These are phyloP conservation scores for Microcaecilia unicolor DNA, from an alignment of 2,797 vertebrate genomes.

Conservation along the genomic window DNA sequence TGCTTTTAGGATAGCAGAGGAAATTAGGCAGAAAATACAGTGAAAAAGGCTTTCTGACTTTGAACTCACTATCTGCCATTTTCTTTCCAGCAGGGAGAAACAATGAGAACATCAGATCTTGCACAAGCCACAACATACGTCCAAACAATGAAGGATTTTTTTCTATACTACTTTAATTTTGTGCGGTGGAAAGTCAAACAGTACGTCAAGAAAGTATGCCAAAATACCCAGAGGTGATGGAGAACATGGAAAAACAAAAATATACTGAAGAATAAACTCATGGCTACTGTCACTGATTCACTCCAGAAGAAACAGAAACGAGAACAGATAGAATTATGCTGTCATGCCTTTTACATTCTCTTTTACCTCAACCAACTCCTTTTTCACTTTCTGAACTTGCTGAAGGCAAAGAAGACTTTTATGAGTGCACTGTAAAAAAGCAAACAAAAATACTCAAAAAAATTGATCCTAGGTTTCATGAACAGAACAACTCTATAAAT, in stretches of 20 bases:
- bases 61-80: not conserved
- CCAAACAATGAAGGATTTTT: conserved; percentile 58
- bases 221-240: conserved; percentile 64
- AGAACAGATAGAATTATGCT: too few relatives aligned
- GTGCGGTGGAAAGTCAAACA: conserved; percentile 74
- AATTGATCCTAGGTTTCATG: not conserved
- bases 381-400: not conserved
- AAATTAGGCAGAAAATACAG: conserved; percentile 17
- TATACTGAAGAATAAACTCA: too few relatives aligned
- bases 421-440: not conserved
- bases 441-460: not conserved
- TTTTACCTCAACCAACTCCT: not conserved
- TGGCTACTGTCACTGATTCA: too few relatives aligned
- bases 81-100: conserved; percentile 15
- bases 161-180: conserved; percentile 72
- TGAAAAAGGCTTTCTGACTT: conserved; percentile 44
- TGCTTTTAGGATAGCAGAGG: conserved; percentile 31
- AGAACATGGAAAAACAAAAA: too few relatives aligned
- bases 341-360: not conserved
- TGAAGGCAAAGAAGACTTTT: not conserved
- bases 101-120: not conserved
- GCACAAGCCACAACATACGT: conserved; percentile 7
- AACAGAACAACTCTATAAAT: not conserved
- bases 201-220: conserved; percentile 60
- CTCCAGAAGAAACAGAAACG: too few relatives aligned